Evolutionary conservation across 2,888 invertebrate genomes (phyloP), one percentile per base, ranked within the genome.

Genomic region (Eumacrocentrus americanus): DNA sequence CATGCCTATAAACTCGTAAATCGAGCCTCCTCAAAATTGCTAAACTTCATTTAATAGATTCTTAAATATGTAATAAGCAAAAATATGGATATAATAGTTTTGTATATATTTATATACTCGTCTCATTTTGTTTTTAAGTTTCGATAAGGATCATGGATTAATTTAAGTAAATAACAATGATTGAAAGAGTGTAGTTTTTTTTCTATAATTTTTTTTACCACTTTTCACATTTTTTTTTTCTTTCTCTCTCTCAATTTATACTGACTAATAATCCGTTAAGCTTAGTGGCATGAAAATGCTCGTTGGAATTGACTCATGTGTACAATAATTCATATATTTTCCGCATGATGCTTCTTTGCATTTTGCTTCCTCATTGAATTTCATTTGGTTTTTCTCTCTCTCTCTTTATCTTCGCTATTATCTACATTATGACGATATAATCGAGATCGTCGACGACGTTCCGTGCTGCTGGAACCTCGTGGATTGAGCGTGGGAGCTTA

Each of bases 271-370:
- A 53, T 55, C n/a, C 12, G 12, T 79, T 77, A 80, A 79, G 78
- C 79, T 79, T 78, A 79, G 67, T 79, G 74, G 79, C 79, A 80
- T 80, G 74, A 79, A 79, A 77, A 80, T 29, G 79, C 78, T 80
- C 75, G 77, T 79, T 79, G 78, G 77, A 79, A 80, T 80, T 80
- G 80, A 80, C 80, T 80, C 78, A 73, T 77, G 78, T 79, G 72
- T 78, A 76, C 73, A 78, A 71, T 73, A 71, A 71, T 69, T 68
- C 67, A 66, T 67, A 35, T n/a, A n/a, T n/a, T n/a, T n/a, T n/a
- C n/a, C n/a, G n/a, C n/a, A n/a, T n/a, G n/a, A n/a, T n/a, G 47
- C 51, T 54, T 55, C 37, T 25, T 51, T 52, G 34, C 16, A 51
- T 16, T 50, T 53, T 40, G 40, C 44, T 51, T 57, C 40, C 42